Conservation (phyloP, 2,888 invertebrate genomes). For the Lagria hirta region DNA sequence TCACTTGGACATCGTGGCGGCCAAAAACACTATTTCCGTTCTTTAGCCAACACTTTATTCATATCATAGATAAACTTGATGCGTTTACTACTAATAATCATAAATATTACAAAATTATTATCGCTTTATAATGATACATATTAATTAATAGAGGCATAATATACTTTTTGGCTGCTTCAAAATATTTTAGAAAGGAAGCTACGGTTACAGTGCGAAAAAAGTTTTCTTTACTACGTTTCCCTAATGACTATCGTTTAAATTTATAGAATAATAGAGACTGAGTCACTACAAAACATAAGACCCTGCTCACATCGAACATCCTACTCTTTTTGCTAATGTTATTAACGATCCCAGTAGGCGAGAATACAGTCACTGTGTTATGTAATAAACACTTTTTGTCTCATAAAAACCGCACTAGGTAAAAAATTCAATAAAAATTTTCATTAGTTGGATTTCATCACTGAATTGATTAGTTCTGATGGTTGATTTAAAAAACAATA, state of each 20-base stretch:
- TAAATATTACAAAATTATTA: conserved; percentile 20
- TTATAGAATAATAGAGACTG: conserved; percentile 36
- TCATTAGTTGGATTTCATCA: no score
- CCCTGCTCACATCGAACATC: conserved; percentile 29
- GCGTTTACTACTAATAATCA: conserved; percentile 25
- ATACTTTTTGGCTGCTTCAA: no score
- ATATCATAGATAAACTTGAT: conserved; percentile 29
- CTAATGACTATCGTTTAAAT: conserved; percentile 33
- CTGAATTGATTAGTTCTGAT: no score
- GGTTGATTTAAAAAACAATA: no score
- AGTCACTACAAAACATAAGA: conserved; percentile 33
- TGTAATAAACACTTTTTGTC: conserved; percentile 23
- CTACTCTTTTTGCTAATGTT: conserved; percentile 37
- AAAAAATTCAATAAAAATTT: conserved; percentile 16
- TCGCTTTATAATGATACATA: conserved; percentile 18
- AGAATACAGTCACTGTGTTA: conserved; percentile 30
- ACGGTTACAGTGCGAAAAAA: no score
- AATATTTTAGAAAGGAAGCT: no score
- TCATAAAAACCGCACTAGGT: conserved; percentile 18
- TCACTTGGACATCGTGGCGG: conserved; percentile 48
- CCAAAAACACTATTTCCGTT: conserved; percentile 47
- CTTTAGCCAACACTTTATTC: conserved; percentile 35
- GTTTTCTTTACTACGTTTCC: no score
- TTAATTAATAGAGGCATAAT: conserved; percentile 9
- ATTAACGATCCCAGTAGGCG: conserved; percentile 38